Evolutionary conservation across 1,140 invertebrate genomes (phyloP).

Genomic region (Diabrotica undecimpunctata): DNA sequence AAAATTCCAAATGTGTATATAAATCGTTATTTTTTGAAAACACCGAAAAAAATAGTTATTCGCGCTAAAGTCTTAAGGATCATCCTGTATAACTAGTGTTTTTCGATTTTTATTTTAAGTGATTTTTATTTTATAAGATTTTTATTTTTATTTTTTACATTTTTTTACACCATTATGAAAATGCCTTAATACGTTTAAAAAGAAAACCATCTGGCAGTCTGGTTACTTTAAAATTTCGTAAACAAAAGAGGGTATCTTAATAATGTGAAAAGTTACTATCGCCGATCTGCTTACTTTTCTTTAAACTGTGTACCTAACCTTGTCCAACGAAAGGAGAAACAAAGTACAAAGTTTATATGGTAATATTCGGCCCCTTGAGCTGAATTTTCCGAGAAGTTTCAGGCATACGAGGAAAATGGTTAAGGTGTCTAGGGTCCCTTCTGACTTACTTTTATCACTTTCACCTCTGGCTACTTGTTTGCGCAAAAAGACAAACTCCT

Average conservation of each 20-base stretch:
- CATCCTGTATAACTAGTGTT: too few species aligned
- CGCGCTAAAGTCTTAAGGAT: too few species aligned
- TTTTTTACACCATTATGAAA: too few species aligned
- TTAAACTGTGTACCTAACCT: not conserved
- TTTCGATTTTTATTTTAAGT: too few species aligned
- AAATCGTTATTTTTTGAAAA: too few species aligned
- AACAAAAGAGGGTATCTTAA: not conserved
- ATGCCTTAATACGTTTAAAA: too few species aligned
- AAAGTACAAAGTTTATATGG: conserved; percentile 3
- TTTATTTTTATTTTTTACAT: too few species aligned
- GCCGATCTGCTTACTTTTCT: not conserved
- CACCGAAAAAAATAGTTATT: too few species aligned
- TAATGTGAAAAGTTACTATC: not conserved
- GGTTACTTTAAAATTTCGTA: too few species aligned
- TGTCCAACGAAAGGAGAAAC: not conserved
- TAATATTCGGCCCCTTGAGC: not conserved
- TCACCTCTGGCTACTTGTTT: not conserved
- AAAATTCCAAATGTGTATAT: too few species aligned
- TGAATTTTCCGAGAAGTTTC: not conserved
- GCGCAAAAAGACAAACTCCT: not conserved
- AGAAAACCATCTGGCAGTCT: too few species aligned
- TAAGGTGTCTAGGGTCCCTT: not conserved
- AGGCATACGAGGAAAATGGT: not conserved
- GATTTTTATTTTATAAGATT: too few species aligned
- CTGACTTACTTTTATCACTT: not conserved